These are phyloP conservation scores for Masnerella sp. DNA, from an alignment of 2,888 invertebrate genomes.

Conservation along the genomic window DNA sequence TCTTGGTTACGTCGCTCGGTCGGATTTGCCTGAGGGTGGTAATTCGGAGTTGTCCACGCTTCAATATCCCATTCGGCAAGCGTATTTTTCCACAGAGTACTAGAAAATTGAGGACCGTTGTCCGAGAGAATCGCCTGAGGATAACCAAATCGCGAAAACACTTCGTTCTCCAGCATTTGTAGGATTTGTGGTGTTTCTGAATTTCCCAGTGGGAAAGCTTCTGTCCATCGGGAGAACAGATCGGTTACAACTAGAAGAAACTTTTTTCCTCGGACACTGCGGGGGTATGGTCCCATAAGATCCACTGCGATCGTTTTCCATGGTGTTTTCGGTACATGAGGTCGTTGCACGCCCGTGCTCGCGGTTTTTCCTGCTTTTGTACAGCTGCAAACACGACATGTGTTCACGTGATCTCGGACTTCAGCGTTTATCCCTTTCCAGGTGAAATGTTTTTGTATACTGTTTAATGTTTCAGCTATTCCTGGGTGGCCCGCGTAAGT, in stretches of 20 bases:
- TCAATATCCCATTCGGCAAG: slow-evolving; percentile 7
- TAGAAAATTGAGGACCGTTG: slow-evolving; percentile 25
- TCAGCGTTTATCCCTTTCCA: not conserved
- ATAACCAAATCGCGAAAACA: slow-evolving; percentile 8
- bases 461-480: not conserved
- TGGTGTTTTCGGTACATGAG: not conserved
- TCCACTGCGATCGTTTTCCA: slow-evolving; percentile 10
- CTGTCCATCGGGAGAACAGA: slow-evolving; percentile 61
- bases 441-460: not conserved
- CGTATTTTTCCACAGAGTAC: slow-evolving; percentile 1
- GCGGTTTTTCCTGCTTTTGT: not conserved
- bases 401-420: not conserved
- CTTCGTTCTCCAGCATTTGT: slow-evolving; percentile 17
- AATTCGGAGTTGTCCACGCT: slow-evolving; percentile 44
- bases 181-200: slow-evolving; percentile 7
- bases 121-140: slow-evolving; percentile 27
- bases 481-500: slow-evolving; percentile 2
- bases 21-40: slow-evolving; percentile 51
- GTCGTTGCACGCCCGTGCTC: not conserved
- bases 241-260: slow-evolving; percentile 57
- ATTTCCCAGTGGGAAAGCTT: slow-evolving; percentile 52
- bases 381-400: not conserved
- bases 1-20: slow-evolving; percentile 46
- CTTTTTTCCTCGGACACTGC: not conserved
- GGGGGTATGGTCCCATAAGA: slow-evolving; percentile 1